Base-by-base conservation (phyloP, 2,888 invertebrate species). In the Drosophila suboccidentalis region DNA sequence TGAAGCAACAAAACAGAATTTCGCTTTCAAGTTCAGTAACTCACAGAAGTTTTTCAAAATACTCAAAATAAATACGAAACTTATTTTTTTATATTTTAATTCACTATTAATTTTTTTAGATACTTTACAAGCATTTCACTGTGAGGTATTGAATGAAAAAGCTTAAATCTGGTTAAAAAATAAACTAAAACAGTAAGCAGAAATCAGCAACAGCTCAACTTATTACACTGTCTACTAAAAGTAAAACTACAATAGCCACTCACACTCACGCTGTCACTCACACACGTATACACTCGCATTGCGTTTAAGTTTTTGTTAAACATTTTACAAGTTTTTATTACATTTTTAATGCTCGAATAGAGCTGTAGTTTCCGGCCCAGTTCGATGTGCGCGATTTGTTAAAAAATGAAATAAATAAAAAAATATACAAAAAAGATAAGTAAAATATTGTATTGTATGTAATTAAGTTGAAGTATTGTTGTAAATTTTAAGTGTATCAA, bases 391-490 rank as follows among this genome's bases (percentile, higher is more conserved):
- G 79, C 80, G 70, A 78, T 88, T 79, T 85, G 85, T 87, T 84
- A 65, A 70, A 69, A 77, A 73, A 69, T 57, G n/a, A 72, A 55
- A 67, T 41, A 43, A 55, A 29, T 46, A 46, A 38, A 57, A 55
- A 46, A 46, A 63, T 46, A 50, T 36, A 55, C 11, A 50, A 38
- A 68, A 53, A 61, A 60, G 51, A 74, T 58, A 68, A 72, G 64
- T 55, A 67, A 65, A 77, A 71, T 78, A 77, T 63, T 75, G 49
- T 63, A 74, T 66, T 67, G 65, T 69, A 68, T 78, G 75, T 76
- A 76, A 90, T 63, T 87, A 80, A 87, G 84, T 87, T 89, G 72
- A 78, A 78, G 64, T 80, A 87, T 87, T 90, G 90, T 90, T 90
- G 86, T 87, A 88, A 57, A 85, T 84, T 87, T 89, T 81, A 87